Evolutionary conservation across 2,113 vertebrate species (phyloP).

Genomic region (Oncorhynchus gorbuscha): DNA sequence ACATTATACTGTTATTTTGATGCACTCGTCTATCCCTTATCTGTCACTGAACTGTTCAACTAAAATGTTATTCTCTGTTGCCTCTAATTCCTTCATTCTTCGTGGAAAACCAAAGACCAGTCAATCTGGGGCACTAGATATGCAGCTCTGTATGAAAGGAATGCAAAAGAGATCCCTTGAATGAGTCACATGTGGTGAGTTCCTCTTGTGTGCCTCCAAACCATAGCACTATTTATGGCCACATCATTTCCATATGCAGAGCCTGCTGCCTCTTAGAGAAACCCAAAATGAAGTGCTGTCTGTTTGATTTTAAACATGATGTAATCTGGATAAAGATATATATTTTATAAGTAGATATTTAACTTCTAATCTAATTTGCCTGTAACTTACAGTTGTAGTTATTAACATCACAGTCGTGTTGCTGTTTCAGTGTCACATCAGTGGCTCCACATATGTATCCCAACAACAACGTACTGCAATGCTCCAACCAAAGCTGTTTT

Average conservation of each 20-base stretch:
- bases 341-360: background rate
- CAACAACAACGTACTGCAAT: background rate
- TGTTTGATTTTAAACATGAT: no score
- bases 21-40: no score
- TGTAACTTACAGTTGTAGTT: background rate
- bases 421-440: constrained; percentile 27
- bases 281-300: background rate
- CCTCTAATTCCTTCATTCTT: background rate
- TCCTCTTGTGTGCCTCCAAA: background rate
- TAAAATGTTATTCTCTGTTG: background rate
- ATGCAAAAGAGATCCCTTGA: constrained; percentile 11
- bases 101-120: constrained; percentile 7
- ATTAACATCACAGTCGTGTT: background rate
- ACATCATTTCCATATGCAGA: background rate
- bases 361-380: background rate
- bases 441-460: background rate
- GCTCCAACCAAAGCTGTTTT: constrained; percentile 6
- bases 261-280: background rate
- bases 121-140: constrained; percentile 3
- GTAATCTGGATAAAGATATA: no score
- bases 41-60: no score
- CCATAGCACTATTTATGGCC: background rate
- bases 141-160: constrained; percentile 15
- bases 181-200: constrained; percentile 31
- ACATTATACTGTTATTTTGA: no score